A percentile compares a stretch with the other conserved stretches of the same genome.
Evolutionary conservation across 2,888 invertebrate genomes (phyloP).

Genomic region (Tetragonisca angustula): DNA sequence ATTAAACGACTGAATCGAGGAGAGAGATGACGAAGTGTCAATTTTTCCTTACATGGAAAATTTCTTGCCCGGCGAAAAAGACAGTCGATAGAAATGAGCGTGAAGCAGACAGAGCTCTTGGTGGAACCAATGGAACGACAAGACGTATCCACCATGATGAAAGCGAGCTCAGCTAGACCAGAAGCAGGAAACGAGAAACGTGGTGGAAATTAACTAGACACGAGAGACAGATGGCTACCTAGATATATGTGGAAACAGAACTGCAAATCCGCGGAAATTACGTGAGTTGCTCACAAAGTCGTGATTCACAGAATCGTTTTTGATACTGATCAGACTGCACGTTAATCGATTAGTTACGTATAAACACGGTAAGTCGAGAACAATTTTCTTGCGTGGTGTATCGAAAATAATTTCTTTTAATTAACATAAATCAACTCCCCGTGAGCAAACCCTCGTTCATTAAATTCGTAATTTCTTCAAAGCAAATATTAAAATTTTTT

Average conservation of each 20-base stretch:
- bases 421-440: not conserved
- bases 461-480: not conserved
- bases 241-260: constrained; percentile 71
- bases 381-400: not conserved
- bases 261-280: constrained; percentile 71
- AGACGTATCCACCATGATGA: constrained; percentile 50
- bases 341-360: not conserved
- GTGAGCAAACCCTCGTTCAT: not conserved
- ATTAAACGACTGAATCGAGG: rapidly evolving
- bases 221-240: constrained; percentile 69
- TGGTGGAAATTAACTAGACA: constrained; percentile 82
- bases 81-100: constrained; percentile 10
- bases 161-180: constrained; percentile 43
- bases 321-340: not conserved
- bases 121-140: constrained; percentile 51
- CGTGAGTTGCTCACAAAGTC: constrained; percentile 62
- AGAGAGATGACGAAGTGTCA: too few relatives aligned
- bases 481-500: not conserved
- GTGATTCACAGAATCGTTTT: not conserved
- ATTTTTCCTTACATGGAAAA: not conserved
- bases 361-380: too few relatives aligned
- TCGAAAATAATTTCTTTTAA: not conserved
- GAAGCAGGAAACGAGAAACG: constrained; percentile 83
- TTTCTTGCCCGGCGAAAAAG: not conserved
- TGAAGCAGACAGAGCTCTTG: constrained; percentile 20